A percentile compares a stretch with the other conserved stretches of the same genome.
Evolutionary conservation across 2,888 invertebrate genomes (phyloP).

Genomic region (Tenthredo livida): DNA sequence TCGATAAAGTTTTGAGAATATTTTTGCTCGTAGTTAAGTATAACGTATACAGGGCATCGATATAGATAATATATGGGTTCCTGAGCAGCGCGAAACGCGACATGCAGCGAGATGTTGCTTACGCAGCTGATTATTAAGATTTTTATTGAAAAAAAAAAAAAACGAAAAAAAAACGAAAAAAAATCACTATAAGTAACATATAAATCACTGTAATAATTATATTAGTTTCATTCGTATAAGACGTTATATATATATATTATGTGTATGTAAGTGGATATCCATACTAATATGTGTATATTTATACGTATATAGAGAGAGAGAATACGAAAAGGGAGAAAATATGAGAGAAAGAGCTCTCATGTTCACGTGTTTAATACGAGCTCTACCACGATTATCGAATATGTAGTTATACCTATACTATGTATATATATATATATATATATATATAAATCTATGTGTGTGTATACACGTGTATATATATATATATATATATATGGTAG

Average conservation of each 20-base stretch:
- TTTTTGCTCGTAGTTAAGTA: slow-evolving; percentile 43
- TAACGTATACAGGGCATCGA: slow-evolving; percentile 44
- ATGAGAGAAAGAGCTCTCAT: slow-evolving; percentile 33
- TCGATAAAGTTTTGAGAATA: slow-evolving; percentile 7
- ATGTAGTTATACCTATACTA: slow-evolving; percentile 36
- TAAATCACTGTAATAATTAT: slow-evolving; percentile 46
- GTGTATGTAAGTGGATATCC: slow-evolving; percentile 44
- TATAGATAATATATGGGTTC: slow-evolving; percentile 22
- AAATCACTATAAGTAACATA: not conserved
- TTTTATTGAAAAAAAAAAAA: slow-evolving; percentile 25
- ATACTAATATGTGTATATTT: slow-evolving; percentile 18
- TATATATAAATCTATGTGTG: too few species aligned
- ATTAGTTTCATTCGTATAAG: slow-evolving; percentile 19
- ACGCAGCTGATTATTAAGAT: slow-evolving; percentile 17
- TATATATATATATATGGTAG: not conserved
- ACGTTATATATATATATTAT: slow-evolving; percentile 13
- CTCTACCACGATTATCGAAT: slow-evolving; percentile 50
- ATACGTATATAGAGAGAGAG: slow-evolving; percentile 20
- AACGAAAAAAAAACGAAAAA: not conserved
- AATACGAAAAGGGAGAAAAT: not conserved
- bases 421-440: not conserved
- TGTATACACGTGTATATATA: slow-evolving; percentile 10
- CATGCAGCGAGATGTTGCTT: slow-evolving; percentile 28
- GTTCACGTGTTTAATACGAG: slow-evolving; percentile 34
- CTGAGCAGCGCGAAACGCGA: not conserved